Conservation (phyloP, 30 jellyfish, hydroid and myxozoan species). For the Hydractinia symbiolongicarpus region DNA sequence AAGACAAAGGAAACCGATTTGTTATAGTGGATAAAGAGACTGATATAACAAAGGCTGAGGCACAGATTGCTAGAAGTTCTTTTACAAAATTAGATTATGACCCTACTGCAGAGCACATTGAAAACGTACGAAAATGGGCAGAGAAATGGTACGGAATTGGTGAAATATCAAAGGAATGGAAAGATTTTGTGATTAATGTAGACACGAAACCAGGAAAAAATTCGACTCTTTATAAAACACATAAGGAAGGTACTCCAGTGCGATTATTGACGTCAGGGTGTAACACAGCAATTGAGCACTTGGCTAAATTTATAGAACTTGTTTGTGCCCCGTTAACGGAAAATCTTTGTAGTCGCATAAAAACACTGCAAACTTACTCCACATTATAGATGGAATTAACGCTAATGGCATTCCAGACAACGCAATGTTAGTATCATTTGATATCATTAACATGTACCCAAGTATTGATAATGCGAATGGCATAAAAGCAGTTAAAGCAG, state of each 20-base stretch:
- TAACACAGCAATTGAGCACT: not conserved
- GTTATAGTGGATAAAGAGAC: not conserved
- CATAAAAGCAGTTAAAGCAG: too few species aligned
- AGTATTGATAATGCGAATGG: too few species aligned
- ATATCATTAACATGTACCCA: too few species aligned
- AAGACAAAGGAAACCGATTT: slow-evolving; percentile 3
- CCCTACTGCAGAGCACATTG: not conserved
- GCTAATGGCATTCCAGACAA: too few species aligned
- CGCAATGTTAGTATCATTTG: too few species aligned
- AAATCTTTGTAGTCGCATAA: not conserved
- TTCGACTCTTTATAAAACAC: slow-evolving; percentile 2
- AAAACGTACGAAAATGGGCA: not conserved
- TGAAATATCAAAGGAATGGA: not conserved
- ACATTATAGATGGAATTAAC: too few species aligned
- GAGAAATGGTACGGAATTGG: not conserved
- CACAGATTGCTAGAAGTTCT: not conserved
- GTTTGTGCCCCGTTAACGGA: not conserved
- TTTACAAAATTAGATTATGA: not conserved
- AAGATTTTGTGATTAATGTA: not conserved
- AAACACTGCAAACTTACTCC: not conserved
- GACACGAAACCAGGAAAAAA: not conserved
- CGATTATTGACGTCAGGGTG: not conserved
- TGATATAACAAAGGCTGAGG: not conserved
- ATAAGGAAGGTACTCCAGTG: not conserved
- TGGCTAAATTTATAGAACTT: not conserved